Evolutionary conservation across 2,113 vertebrate genomes (phyloP).

Genomic region (human (Homo sapiens)): DNA sequence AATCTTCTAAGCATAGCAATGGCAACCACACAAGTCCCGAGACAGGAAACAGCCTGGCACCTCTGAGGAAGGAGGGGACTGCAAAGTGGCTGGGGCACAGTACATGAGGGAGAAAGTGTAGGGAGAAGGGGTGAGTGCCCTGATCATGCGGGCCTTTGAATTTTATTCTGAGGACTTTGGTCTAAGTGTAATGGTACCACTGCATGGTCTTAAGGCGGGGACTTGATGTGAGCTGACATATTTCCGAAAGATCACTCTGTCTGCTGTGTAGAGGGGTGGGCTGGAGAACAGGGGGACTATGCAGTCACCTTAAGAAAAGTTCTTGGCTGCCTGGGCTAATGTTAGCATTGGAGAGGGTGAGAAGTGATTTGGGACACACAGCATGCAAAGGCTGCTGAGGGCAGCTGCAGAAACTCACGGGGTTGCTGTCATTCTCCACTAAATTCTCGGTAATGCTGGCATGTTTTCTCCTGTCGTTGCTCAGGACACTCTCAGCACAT

Average conservation of each 20-base stretch:
- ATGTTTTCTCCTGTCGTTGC: neutral
- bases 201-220: neutral
- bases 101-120: too few relatives aligned
- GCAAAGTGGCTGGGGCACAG: neutral
- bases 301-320: neutral
- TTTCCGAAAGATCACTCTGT: neutral
- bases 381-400: neutral
- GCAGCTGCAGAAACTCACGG: neutral
- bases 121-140: neutral
- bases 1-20: neutral
- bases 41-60: neutral
- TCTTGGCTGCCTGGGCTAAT: neutral
- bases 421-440: fast-evolving
- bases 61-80: neutral
- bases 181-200: neutral
- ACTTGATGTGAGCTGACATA: neutral
- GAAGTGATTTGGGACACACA: neutral
- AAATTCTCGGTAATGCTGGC: neutral
- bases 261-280: neutral
- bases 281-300: neutral
- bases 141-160: too few relatives aligned
- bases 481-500: neutral
- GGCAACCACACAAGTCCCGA: neutral
- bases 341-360: neutral
- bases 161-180: neutral